Base-by-base conservation (phyloP, 2,797 vertebrate genomes). In the Anomalospiza imberbis region DNA sequence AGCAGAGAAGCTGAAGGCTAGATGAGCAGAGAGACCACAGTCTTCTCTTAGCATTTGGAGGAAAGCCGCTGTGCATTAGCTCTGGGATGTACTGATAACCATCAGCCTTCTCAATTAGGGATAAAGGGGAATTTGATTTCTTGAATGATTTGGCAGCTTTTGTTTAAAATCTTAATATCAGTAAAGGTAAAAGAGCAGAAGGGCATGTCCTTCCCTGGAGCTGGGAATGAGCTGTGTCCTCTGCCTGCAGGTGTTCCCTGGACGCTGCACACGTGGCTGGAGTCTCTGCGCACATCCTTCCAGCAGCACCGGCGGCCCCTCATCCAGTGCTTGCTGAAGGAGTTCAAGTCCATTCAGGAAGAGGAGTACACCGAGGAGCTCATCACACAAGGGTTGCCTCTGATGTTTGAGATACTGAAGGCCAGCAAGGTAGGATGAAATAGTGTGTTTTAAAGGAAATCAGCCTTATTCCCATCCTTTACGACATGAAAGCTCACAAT, bases 281-380 rank as follows among this genome's bases (percentile, higher is more conserved):
- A 99, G 97, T 99, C 99, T 40, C 96, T 99, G 96, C 98, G 99
- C 29, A 99, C 98, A 0, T 99, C 99, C 91, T 99, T 99, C 97
- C 98, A 98, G 91, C 99, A 99, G 97, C 99, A 99, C 97, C 98
- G 99, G 38, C 97, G 99, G 60, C 99, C 99, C 9, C 98, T 99
- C 94, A 99, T 99, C 97, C 99, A 99, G 94, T 99, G 99, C 93
- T 97, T 99, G 44, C 97, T 99, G 15, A 99, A 99, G 96, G 99
- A 99, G 98, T 99, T 99, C 96, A 99, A 98, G 97, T 99, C 98
- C 93, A 99, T 99, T 36, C 99, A 99, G 95, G 99, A 99, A 73
- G 99, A 99, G 42, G 99, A 99, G 94, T 99, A 99, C 97, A 99
- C 99, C 0, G 98, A 99, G 96, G 99, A 99, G 96, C 98, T 99